These are phyloP conservation scores for Clamator glandarius DNA, from an alignment of 2,797 vertebrate species.

Conservation along the genomic window DNA sequence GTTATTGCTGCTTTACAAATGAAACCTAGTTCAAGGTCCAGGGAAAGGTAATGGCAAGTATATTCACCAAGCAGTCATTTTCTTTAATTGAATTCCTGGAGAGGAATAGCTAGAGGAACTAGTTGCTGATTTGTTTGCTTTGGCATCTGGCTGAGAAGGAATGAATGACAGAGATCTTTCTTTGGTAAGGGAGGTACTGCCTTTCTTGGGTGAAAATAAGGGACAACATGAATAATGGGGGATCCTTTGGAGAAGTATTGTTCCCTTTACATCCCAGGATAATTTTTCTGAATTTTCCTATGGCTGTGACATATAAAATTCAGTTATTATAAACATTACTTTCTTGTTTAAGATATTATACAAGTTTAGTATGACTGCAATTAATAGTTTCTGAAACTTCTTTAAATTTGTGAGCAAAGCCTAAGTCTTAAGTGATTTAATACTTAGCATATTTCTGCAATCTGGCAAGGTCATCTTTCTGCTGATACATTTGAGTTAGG, in stretches of 20 bases:
- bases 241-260: not conserved
- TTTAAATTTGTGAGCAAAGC: slow-evolving; percentile 39
- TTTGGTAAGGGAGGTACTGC: not conserved
- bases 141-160: not conserved
- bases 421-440: slow-evolving; percentile 51
- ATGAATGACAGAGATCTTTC: not conserved
- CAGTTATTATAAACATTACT: not conserved
- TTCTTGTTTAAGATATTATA: not conserved
- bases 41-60: not conserved
- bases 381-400: slow-evolving; percentile 32
- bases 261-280: not conserved
- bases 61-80: not conserved
- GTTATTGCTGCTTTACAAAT: slow-evolving; percentile 1
- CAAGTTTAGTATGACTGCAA: slow-evolving; percentile 14
- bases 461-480: slow-evolving; percentile 62
- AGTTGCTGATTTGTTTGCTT: not conserved
- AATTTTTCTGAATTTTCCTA: not conserved
- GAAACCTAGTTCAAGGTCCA: not conserved
- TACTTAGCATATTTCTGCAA: slow-evolving; percentile 63
- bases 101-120: not conserved
- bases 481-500: slow-evolving; percentile 49
- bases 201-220: not conserved
- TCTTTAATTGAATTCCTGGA: slow-evolving; percentile 17
- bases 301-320: not conserved
- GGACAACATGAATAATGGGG: not conserved